Evolutionary conservation across 2,888 invertebrate species (phyloP).

Genomic region (Cephus sareptanus): DNA sequence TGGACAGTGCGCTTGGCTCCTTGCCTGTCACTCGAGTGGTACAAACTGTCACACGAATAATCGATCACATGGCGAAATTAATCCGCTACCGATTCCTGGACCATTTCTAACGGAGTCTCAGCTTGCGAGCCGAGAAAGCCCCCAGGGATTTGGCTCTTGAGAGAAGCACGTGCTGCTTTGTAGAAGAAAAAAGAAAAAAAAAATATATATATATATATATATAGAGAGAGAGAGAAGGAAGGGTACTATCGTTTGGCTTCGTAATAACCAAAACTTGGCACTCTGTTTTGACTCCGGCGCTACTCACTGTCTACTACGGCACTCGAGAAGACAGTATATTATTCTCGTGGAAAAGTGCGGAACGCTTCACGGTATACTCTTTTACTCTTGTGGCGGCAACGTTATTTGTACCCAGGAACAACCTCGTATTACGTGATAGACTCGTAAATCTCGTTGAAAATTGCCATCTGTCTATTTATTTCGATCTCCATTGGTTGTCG

Average conservation of each 20-base stretch:
- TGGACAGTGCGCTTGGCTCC: not conserved
- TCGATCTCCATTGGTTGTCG: not conserved
- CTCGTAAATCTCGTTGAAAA: not conserved
- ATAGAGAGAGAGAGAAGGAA: conserved; percentile 23
- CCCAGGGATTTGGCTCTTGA: not conserved
- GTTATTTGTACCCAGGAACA: not conserved
- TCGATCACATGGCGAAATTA: not conserved
- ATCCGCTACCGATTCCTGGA: not conserved
- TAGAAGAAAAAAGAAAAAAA: not conserved
- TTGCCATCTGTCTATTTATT: not conserved
- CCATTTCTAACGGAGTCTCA: not conserved
- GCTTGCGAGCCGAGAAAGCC: not conserved
- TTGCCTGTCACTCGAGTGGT: not conserved
- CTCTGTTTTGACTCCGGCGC: not conserved
- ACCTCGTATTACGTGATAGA: not conserved
- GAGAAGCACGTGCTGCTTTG: not conserved
- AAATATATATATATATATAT: not conserved
- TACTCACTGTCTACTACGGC: not conserved
- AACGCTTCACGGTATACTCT: not conserved
- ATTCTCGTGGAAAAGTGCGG: not conserved
- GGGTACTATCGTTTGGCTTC: conserved; percentile 11
- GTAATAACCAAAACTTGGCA: not conserved
- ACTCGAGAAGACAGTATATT: not conserved
- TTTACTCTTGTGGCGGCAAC: not conserved
- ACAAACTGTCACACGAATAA: conserved; percentile 1